Conservation (phyloP, 2,797 vertebrate genomes). For the Characodon lateralis region DNA sequence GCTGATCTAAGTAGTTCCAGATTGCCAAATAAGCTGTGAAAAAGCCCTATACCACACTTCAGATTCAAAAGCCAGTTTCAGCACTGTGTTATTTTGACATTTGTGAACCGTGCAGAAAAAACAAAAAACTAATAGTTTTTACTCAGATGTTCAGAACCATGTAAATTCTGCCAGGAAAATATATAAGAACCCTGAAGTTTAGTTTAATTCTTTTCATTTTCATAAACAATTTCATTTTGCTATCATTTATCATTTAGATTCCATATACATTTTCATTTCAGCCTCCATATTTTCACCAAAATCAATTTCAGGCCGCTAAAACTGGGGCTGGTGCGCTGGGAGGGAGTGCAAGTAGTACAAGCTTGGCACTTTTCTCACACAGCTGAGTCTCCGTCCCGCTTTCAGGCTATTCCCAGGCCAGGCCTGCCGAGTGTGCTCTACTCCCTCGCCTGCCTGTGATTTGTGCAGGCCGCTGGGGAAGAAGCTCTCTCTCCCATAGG, state of each 20-base stretch:
- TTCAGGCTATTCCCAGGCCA: constrained; percentile 76
- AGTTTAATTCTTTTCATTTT: not conserved
- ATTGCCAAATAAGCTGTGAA: not conserved
- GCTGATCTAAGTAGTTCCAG: not conserved
- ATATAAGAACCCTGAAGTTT: not conserved
- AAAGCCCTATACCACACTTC: not conserved
- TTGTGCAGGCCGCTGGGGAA: constrained; percentile 80
- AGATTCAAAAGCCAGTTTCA: not conserved
- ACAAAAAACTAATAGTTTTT: not conserved
- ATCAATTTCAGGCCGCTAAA: constrained; percentile 54
- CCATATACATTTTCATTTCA: not conserved
- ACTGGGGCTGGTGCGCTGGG: constrained; percentile 56
- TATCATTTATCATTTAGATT: not conserved
- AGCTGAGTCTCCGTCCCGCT: constrained; percentile 76
- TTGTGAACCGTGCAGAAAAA: not conserved
- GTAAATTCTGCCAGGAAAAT: not conserved
- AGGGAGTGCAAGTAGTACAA: constrained; percentile 60
- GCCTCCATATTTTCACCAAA: constrained; percentile 27
- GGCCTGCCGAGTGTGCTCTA: constrained; percentile 66
- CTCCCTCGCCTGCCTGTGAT: constrained; percentile 79
- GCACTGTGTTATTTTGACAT: not conserved
- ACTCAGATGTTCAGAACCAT: not conserved
- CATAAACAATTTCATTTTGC: not conserved
- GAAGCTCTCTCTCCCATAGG: constrained; percentile 79
- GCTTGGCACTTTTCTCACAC: constrained; percentile 70